Conservation (phyloP, 2,888 invertebrate genomes). For the Steromphala cineraria region DNA sequence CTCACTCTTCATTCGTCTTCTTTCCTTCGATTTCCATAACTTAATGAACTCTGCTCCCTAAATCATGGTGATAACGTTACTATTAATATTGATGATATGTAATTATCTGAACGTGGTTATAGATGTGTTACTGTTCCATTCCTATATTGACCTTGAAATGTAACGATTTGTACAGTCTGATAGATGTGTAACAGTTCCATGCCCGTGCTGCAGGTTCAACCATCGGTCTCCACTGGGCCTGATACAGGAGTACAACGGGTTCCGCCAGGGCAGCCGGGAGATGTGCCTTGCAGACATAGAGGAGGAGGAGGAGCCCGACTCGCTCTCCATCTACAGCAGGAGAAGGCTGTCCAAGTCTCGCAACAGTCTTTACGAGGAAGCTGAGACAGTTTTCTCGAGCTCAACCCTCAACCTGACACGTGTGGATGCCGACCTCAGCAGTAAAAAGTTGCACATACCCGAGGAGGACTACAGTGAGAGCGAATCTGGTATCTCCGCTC, state of each 20-base stretch:
- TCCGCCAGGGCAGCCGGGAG: conserved; percentile 27
- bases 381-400: conserved; percentile 11
- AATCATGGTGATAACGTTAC: no score
- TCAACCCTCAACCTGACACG: not conserved
- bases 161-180: not conserved
- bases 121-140: no score
- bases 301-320: conserved; percentile 37
- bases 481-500: conserved; percentile 43
- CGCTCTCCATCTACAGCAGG: conserved; percentile 1
- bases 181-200: not conserved
- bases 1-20: no score
- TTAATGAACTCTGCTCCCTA: no score
- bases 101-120: no score
- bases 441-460: conserved; percentile 24
- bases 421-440: not conserved
- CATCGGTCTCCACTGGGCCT: conserved; percentile 21
- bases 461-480: conserved; percentile 42
- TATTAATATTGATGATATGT: no score
- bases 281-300: conserved; percentile 31
- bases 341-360: not conserved
- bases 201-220: conserved; percentile 12
- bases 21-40: no score
- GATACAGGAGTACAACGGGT: conserved; percentile 30
- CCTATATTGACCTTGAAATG: not conserved
- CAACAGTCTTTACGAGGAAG: conserved; percentile 19